Conservation (phyloP, 2,888 invertebrate species). For the Dryomyza anilis region DNA sequence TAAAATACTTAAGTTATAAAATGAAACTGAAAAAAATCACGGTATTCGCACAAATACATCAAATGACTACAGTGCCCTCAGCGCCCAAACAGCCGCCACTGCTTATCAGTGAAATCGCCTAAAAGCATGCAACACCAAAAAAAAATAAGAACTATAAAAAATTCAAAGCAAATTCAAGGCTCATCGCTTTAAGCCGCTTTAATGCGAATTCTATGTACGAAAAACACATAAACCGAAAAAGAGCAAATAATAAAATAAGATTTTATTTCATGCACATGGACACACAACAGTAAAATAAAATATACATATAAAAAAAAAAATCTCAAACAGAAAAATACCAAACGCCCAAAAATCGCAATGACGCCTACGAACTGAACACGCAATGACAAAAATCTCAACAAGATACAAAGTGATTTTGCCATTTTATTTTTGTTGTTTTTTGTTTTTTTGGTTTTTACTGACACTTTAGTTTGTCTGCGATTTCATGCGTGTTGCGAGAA, state of each 20-base stretch:
- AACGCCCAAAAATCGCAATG: too few relatives aligned
- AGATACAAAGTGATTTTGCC: too few relatives aligned
- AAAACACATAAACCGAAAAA: neutral
- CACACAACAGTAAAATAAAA: neutral
- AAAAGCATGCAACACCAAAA: neutral
- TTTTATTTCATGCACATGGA: neutral
- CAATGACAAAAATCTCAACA: neutral
- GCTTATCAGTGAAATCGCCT: neutral
- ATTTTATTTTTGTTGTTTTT: conserved; percentile 8
- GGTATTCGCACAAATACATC: neutral
- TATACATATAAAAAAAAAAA: neutral
- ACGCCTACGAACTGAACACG: neutral
- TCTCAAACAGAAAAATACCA: too few relatives aligned
- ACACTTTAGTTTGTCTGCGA: conserved; percentile 6
- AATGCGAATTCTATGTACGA: neutral
- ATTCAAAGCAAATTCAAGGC: neutral
- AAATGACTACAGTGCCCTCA: neutral
- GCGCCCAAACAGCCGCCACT: neutral
- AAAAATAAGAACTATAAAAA: neutral
- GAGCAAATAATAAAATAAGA: conserved; percentile 7
- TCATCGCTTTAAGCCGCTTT: neutral
- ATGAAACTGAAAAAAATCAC: neutral
- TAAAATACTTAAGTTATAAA: too few relatives aligned
- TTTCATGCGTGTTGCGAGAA: conserved; percentile 8
- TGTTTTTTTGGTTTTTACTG: too few relatives aligned